These are phyloP conservation scores for Drosophila subquinaria DNA, from an alignment of 2,888 invertebrate species.

Conservation along the genomic window DNA sequence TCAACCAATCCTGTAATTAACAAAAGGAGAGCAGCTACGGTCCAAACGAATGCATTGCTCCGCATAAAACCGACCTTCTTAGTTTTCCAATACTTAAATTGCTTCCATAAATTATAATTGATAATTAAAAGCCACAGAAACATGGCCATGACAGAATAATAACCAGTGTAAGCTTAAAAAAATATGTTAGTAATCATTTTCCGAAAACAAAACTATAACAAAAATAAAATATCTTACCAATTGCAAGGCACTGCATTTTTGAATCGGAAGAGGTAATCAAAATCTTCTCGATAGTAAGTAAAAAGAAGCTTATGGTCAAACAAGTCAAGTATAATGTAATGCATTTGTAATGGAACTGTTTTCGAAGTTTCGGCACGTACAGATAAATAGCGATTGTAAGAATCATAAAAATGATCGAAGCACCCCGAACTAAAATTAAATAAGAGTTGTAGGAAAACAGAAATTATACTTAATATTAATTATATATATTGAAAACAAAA, in stretches of 20 bases:
- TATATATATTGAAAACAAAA: too few species aligned
- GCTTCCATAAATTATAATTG: constrained; percentile 93
- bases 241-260: neutral
- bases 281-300: constrained; percentile 5
- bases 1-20: constrained; percentile 67
- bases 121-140: constrained; percentile 95
- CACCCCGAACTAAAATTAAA: constrained; percentile 87
- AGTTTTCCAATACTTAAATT: constrained; percentile 24
- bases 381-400: constrained; percentile 86
- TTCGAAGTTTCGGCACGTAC: constrained; percentile 22
- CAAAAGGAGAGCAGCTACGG: constrained; percentile 61
- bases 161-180: constrained; percentile 80
- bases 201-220: neutral
- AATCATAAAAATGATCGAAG: constrained; percentile 90
- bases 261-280: too few species aligned
- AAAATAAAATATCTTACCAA: constrained; percentile 12
- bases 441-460: too few species aligned
- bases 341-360: constrained; percentile 23
- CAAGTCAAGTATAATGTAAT: constrained; percentile 46
- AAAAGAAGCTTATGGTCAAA: constrained; percentile 18
- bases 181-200: neutral
- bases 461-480: too few species aligned
- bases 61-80: constrained; percentile 41
- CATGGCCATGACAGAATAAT: constrained; percentile 91
- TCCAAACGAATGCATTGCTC: constrained; percentile 78